Conservation (phyloP, 1,140 invertebrate genomes). For the Magallana ariakensis region DNA sequence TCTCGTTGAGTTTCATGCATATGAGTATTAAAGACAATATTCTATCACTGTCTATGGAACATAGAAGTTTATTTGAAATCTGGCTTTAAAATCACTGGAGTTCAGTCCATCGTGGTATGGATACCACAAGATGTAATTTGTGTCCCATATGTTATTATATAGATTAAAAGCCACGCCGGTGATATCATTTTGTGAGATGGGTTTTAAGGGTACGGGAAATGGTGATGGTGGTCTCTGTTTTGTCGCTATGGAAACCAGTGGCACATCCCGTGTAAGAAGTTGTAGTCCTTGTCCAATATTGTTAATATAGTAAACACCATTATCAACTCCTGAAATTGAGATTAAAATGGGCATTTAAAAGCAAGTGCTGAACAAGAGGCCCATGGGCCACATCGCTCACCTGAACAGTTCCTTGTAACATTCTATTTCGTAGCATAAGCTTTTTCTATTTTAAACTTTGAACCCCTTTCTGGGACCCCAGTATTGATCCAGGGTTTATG, state of each 20-base stretch:
- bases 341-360: neutral
- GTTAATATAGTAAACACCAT: slow-evolving; percentile 60
- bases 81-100: slow-evolving; percentile 40
- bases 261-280: slow-evolving; percentile 65
- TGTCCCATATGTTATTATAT: slow-evolving; percentile 77
- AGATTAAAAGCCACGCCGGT: slow-evolving; percentile 72
- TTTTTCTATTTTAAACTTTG: too few relatives aligned
- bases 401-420: too few relatives aligned
- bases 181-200: slow-evolving; percentile 61
- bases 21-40: too few relatives aligned
- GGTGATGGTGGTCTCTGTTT: slow-evolving; percentile 59
- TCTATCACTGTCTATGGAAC: neutral
- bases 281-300: slow-evolving; percentile 58
- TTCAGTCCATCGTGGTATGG: slow-evolving; percentile 59
- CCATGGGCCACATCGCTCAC: too few relatives aligned
- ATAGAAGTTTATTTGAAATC: slow-evolving; percentile 39
- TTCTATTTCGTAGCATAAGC: too few relatives aligned
- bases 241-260: slow-evolving; percentile 65
- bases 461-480: too few relatives aligned
- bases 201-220: slow-evolving; percentile 72
- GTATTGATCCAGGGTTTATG: too few relatives aligned
- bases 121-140: slow-evolving; percentile 77
- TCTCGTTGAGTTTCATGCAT: too few relatives aligned
- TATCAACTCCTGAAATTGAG: slow-evolving; percentile 64
- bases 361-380: too few relatives aligned